These are phyloP conservation scores for Gavialis gangeticus DNA, from an alignment of 2,113 vertebrate species.

Conservation along the genomic window DNA sequence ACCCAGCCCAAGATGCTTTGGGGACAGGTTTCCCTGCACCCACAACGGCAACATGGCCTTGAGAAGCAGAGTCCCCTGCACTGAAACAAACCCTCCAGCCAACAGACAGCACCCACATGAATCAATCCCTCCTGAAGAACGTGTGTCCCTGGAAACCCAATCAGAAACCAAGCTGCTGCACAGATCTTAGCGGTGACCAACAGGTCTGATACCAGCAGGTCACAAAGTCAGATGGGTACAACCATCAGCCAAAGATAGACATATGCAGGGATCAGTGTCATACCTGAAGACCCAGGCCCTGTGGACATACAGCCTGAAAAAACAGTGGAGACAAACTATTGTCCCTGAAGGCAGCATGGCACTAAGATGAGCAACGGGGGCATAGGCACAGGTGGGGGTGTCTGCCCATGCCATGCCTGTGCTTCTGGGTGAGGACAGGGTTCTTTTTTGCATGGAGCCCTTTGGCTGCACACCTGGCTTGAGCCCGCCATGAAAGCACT, in stretches of 20 bases:
- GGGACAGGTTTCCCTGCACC: neutral
- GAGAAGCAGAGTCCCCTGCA: neutral
- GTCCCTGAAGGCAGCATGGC: constrained; percentile 25
- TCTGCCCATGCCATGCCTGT: neutral
- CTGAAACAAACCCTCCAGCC: neutral
- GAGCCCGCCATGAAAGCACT: neutral
- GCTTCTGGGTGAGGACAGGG: neutral
- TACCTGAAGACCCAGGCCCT: constrained; percentile 3
- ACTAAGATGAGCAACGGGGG: neutral
- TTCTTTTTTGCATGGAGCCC: neutral
- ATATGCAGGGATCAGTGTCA: constrained; percentile 26
- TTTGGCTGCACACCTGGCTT: neutral
- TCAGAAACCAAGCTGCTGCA: neutral
- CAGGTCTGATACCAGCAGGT: constrained; percentile 18
- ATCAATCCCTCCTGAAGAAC: neutral
- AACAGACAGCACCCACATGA: neutral
- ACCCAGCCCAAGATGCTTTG: neutral
- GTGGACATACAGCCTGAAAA: constrained; percentile 20
- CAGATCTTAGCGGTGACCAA: neutral
- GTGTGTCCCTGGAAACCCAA: neutral
- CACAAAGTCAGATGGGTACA: neutral
- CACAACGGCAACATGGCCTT: neutral
- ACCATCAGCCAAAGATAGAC: constrained; percentile 22
- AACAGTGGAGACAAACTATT: constrained; percentile 56
- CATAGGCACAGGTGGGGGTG: neutral